A percentile compares a stretch with the other conserved stretches of the same genome.
Conservation (phyloP, 2,797 vertebrate genomes). For the Rhinophrynus dorsalis region DNA sequence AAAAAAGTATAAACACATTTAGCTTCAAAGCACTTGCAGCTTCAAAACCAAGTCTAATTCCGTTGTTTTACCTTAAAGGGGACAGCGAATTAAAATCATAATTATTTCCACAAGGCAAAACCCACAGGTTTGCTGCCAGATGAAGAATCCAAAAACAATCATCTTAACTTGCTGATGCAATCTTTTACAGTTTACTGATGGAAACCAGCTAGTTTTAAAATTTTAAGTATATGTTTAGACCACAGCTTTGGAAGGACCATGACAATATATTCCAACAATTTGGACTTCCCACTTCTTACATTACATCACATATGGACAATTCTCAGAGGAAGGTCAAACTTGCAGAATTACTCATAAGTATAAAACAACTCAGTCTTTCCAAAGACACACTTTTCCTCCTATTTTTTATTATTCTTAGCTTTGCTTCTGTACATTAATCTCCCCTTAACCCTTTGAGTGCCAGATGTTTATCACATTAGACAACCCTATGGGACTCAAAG, state of each 20-base stretch:
- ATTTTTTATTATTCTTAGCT: too few relatives aligned
- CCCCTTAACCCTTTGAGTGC: too few relatives aligned
- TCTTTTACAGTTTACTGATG: conserved; percentile 54
- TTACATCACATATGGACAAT: conserved; percentile 58
- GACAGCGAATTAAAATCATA: too few relatives aligned
- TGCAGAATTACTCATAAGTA: conserved; percentile 49
- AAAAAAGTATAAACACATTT: too few relatives aligned
- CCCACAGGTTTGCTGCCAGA: conserved; percentile 25
- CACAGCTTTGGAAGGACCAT: conserved; percentile 53
- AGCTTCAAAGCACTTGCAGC: too few relatives aligned
- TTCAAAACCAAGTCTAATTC: too few relatives aligned
- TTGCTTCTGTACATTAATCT: too few relatives aligned
- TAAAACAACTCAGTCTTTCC: conserved; percentile 42
- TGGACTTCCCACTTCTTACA: conserved; percentile 50
- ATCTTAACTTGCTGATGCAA: conserved; percentile 32
- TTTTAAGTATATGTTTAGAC: conserved; percentile 55
- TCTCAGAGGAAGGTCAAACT: conserved; percentile 49
- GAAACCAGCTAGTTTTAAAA: conserved; percentile 51
- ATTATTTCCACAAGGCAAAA: conserved; percentile 13
- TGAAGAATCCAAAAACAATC: conserved; percentile 31
- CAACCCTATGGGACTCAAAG: too few relatives aligned
- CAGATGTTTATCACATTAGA: too few relatives aligned
- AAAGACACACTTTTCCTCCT: not conserved
- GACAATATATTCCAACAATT: conserved; percentile 60
- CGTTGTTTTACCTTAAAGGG: not conserved